Percentiles rank a stretch among this genome's conserved stretches.
phyloP scores from a whole-genome alignment of 2,888 invertebrate species.

The Phaedon cochleariae region DNA sequence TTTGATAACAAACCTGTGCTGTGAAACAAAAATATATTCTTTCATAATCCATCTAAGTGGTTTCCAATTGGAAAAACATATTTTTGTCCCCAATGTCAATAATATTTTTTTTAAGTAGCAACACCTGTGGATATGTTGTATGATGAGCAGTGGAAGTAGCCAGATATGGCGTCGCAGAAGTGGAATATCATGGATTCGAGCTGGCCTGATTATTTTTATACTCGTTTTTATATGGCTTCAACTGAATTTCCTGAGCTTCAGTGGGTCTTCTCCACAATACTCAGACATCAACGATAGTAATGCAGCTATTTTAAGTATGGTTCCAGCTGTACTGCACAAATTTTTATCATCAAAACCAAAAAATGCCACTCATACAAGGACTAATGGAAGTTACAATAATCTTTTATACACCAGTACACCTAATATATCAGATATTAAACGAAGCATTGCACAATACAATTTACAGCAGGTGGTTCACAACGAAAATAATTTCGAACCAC shows the following conservation, averaged over 20 bases:
- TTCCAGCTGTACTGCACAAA: slow-evolving; percentile 83
- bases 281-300: slow-evolving; percentile 75
- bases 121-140: slow-evolving; percentile 51
- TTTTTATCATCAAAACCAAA: slow-evolving; percentile 75
- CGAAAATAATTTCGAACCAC: slow-evolving; percentile 85
- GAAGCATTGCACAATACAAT: slow-evolving; percentile 77
- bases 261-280: slow-evolving; percentile 56
- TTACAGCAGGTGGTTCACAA: slow-evolving; percentile 84
- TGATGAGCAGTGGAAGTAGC: slow-evolving; percentile 59
- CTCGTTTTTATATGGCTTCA: slow-evolving; percentile 72
- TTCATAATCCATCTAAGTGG: no score
- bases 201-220: slow-evolving; percentile 16
- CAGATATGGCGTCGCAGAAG: slow-evolving; percentile 59
- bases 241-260: slow-evolving; percentile 68
- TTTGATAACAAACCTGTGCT: no score
- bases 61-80: no score
- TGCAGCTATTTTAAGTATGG: slow-evolving; percentile 81
- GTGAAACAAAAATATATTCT: no score
- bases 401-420: slow-evolving; percentile 54
- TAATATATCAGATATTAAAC: slow-evolving; percentile 74
- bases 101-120: background rate
- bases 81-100: no score
- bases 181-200: slow-evolving; percentile 58
- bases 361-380: slow-evolving; percentile 62
- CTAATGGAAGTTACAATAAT: slow-evolving; percentile 52